Percentiles rank a stretch among this genome's conserved stretches.
Conservation (phyloP, 2,888 invertebrate species). For the Heliothis peltigera region DNA sequence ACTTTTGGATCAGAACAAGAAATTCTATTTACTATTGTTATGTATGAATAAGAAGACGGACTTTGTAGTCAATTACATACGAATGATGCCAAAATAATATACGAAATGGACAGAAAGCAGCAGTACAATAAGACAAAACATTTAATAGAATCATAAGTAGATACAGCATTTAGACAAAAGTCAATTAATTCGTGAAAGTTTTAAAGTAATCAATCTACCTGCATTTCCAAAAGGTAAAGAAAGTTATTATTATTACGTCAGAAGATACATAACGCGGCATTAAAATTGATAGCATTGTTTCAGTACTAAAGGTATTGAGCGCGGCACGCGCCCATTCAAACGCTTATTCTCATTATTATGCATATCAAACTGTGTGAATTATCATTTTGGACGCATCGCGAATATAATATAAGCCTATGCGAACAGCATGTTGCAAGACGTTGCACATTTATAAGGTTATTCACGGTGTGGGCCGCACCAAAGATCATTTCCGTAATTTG, state of each 20-base stretch:
- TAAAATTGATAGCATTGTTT: conserved; percentile 63
- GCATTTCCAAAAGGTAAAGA: conserved; percentile 58
- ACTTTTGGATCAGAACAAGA: not conserved
- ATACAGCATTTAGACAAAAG: conserved; percentile 48
- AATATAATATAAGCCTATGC: conserved; percentile 57
- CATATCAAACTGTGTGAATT: conserved; percentile 48
- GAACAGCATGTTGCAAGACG: conserved; percentile 55
- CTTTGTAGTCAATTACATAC: too few relatives aligned
- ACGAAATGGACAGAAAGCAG: not conserved
- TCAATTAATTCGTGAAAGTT: conserved; percentile 60
- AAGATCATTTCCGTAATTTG: conserved; percentile 40
- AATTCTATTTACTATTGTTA: conserved; percentile 3
- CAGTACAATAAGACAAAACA: not conserved
- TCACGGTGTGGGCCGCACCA: conserved; percentile 20
- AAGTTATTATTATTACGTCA: conserved; percentile 63
- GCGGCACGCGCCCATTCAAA: conserved; percentile 41
- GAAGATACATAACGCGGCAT: conserved; percentile 53
- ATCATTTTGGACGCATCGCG: conserved; percentile 60
- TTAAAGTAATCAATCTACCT: conserved; percentile 53
- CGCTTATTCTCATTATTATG: conserved; percentile 45
- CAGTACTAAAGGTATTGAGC: conserved; percentile 34
- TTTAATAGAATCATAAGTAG: conserved; percentile 5
- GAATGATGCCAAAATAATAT: too few relatives aligned
- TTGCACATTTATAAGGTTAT: conserved; percentile 40
- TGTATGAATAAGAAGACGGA: too few relatives aligned